These are phyloP conservation scores for Sphyrna mokarran DNA, from an alignment of 2,113 vertebrate genomes.

Conservation along the genomic window DNA sequence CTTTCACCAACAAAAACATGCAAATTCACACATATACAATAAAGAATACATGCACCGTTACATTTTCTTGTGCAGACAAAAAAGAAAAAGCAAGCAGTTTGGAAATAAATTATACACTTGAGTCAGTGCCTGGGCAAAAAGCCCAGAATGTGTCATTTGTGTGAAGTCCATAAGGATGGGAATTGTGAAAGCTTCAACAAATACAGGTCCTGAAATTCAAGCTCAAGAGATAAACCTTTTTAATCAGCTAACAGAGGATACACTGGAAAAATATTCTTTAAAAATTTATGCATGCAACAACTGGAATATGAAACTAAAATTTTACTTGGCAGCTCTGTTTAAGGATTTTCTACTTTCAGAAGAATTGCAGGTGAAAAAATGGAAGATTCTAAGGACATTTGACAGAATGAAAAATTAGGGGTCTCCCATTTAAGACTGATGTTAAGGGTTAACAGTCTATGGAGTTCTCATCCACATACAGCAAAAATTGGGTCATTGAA, in stretches of 20 bases:
- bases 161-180: neutral
- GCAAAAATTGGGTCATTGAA: too few species aligned
- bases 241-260: neutral
- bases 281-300: neutral
- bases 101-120: neutral
- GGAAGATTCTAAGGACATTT: neutral
- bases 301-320: neutral
- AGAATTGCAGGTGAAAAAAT: neutral
- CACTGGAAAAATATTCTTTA: neutral
- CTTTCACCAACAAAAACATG: neutral
- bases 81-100: conserved; percentile 2
- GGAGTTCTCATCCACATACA: too few species aligned
- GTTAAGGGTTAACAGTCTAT: too few species aligned
- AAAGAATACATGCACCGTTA: neutral
- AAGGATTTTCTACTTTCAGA: neutral
- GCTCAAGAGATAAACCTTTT: neutral
- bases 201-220: neutral
- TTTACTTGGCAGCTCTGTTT: neutral
- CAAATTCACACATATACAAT: neutral
- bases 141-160: neutral
- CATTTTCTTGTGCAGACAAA: neutral
- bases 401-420: neutral
- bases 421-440: too few species aligned
- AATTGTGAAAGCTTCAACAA: conserved; percentile 23
- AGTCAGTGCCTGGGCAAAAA: neutral